A percentile compares a stretch with the other conserved stretches of the same genome.
Conservation (phyloP, 2,797 vertebrate genomes). For the Hyperoplus lanceolatus region DNA sequence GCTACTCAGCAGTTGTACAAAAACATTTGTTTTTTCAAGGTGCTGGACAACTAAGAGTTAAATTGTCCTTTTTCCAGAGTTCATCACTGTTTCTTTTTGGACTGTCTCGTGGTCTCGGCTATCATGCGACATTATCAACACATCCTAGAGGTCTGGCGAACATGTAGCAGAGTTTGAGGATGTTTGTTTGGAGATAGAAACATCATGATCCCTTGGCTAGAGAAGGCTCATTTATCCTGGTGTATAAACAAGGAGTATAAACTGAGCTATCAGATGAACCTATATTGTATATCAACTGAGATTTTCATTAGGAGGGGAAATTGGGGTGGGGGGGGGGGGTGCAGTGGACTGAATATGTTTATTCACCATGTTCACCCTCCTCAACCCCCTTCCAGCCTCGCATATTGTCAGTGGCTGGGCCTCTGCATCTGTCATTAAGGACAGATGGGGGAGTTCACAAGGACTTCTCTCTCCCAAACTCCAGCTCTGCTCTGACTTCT, state of each 20-base stretch:
- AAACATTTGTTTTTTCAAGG: conserved; percentile 31
- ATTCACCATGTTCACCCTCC: conserved; percentile 72
- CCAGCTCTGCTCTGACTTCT: conserved; percentile 50
- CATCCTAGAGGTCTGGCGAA: conserved; percentile 62
- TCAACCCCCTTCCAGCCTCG: conserved; percentile 34
- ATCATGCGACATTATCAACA: conserved; percentile 73
- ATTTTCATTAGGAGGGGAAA: conserved; percentile 64
- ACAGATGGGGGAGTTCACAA: conserved; percentile 65
- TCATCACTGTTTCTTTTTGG: conserved; percentile 58
- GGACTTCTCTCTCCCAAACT: conserved; percentile 48
- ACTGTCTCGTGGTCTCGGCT: conserved; percentile 55
- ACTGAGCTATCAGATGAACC: conserved; percentile 71
- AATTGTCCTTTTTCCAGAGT: conserved; percentile 48
- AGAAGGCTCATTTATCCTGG: conserved; percentile 71
- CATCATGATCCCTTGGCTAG: conserved; percentile 62
- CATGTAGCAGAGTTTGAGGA: conserved; percentile 63
- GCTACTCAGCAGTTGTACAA: conserved; percentile 1
- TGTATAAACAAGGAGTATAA: conserved; percentile 72
- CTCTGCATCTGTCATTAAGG: conserved; percentile 73
- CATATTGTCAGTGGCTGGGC: conserved; percentile 74
- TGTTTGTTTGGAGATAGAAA: conserved; percentile 79
- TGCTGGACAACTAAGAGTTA: conserved; percentile 45
- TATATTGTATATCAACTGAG: conserved; percentile 71
- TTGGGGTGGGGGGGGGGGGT: conserved; percentile 44
- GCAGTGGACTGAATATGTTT: conserved; percentile 74